Base-by-base conservation (phyloP, 2,888 invertebrate species). In the Catocala nupta region DNA sequence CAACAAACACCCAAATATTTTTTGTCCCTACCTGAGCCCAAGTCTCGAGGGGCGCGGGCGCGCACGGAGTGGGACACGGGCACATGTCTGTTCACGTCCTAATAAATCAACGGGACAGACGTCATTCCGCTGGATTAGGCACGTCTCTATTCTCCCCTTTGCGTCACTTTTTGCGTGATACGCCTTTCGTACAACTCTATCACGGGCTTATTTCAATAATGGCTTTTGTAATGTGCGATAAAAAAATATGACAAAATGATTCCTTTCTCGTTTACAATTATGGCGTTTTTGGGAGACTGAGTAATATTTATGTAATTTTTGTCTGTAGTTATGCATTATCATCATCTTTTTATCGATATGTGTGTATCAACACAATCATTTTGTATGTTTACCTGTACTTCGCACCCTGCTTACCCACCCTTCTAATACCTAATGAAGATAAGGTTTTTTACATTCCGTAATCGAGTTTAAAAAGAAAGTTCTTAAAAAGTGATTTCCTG, bases 1-100 rank as follows among this genome's bases (percentile, higher is more conserved):
- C 92, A 92, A 92, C 91, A 91, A 86, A 89, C 91, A 91, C 90
- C 91, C 91, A 86, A 79, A 73, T 61, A 79, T 87, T 89, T 90
- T 90, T 89, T 88, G 64, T 77, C 59, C 68, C 78, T 89, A 88
- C 89, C 90, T 89, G 89, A 81, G 65, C 57, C 62, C 57, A 9
- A 42, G 65, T 69, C 83, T 75, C 81, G 45, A 53, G 81, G 73
- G 83, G 63, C 78, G 70, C 63, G 73, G 83, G 63, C 77, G 70
- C 63, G 64, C 55, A 39, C 75, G 67, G 70, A 75, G 64, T 69
- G 77, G 77, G 81, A 81, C 82, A 81, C 81, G 79, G 75, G 80
- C 81, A 78, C 84, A 86, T 86, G 88, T 86, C 88, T 82, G 78
- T 85, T 85, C 83, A 66, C 84, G 81, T 87, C 84, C 83, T 84